Evolutionary conservation across 2,888 invertebrate species (phyloP).

Genomic region (Euplexia lucipara): DNA sequence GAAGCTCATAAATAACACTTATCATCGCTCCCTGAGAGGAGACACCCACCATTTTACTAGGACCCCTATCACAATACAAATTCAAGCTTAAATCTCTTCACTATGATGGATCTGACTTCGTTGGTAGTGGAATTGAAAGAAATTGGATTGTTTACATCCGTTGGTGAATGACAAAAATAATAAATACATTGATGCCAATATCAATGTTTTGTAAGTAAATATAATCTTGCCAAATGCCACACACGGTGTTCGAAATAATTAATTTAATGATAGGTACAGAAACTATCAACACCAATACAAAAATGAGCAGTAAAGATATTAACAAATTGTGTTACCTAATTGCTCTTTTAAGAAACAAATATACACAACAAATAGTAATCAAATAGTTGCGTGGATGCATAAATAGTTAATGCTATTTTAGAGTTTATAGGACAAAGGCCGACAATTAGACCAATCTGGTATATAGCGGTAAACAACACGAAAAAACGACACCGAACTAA

Average conservation of each 20-base stretch:
- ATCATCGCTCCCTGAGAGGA: slow-evolving; percentile 78
- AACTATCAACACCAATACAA: background rate
- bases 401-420: background rate
- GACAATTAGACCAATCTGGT: slow-evolving; percentile 9
- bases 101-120: slow-evolving; percentile 60
- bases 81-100: slow-evolving; percentile 46
- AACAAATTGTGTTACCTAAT: background rate
- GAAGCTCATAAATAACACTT: slow-evolving; percentile 87
- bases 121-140: slow-evolving; percentile 70
- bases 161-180: slow-evolving; percentile 66
- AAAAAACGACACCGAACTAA: slow-evolving; percentile 26
- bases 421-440: background rate
- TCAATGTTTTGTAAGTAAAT: slow-evolving; percentile 51
- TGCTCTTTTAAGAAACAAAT: background rate
- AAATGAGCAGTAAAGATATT: background rate
- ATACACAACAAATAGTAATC: background rate
- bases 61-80: slow-evolving; percentile 71
- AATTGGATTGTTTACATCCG: slow-evolving; percentile 75
- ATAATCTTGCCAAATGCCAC: slow-evolving; percentile 20
- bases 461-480: slow-evolving; percentile 17
- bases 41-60: slow-evolving; percentile 77
- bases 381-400: background rate
- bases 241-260: slow-evolving; percentile 4
- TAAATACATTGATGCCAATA: slow-evolving; percentile 57
- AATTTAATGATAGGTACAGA: background rate